Conservation (phyloP, 2,797 vertebrate species). For the Squalus acanthias region DNA sequence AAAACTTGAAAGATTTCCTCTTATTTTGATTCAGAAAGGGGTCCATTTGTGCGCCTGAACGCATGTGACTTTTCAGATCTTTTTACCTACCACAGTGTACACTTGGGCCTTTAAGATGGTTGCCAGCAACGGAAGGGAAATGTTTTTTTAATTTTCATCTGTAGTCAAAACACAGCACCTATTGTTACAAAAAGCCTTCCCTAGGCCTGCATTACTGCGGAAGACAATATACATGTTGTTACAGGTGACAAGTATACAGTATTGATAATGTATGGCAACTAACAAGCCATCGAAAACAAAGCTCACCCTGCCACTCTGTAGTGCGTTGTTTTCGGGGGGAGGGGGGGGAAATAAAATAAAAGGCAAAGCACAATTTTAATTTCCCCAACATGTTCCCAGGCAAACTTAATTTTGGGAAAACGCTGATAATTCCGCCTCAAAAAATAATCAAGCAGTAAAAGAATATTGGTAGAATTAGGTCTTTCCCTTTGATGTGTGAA, state of each 20-base stretch:
- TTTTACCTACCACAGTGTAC: conserved; percentile 21
- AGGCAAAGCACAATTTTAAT: not conserved
- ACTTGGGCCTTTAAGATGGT: not conserved
- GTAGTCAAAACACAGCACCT: conserved; percentile 8
- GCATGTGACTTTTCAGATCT: not conserved
- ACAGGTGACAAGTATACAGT: not conserved
- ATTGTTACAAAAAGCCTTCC: not conserved
- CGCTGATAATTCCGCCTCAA: not conserved
- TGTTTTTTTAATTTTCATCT: conserved; percentile 10
- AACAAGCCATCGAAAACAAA: not conserved
- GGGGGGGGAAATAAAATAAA: not conserved
- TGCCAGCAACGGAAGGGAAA: not conserved
- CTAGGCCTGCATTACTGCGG: not conserved
- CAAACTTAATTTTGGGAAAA: not conserved
- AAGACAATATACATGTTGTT: conserved; percentile 15
- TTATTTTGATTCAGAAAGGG: conserved; percentile 11
- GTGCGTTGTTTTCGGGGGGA: not conserved
- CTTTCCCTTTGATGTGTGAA: conserved; percentile 8
- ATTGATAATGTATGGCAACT: not conserved
- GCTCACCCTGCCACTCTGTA: not conserved
- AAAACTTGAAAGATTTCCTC: not conserved
- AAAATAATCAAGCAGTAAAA: not conserved
- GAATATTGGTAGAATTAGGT: not conserved
- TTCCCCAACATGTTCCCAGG: not conserved
- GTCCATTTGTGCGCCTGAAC: not conserved